Percentiles rank a stretch among this genome's conserved stretches.
Evolutionary conservation across 2,888 invertebrate genomes (phyloP).

Genomic region (Dusona sp.): DNA sequence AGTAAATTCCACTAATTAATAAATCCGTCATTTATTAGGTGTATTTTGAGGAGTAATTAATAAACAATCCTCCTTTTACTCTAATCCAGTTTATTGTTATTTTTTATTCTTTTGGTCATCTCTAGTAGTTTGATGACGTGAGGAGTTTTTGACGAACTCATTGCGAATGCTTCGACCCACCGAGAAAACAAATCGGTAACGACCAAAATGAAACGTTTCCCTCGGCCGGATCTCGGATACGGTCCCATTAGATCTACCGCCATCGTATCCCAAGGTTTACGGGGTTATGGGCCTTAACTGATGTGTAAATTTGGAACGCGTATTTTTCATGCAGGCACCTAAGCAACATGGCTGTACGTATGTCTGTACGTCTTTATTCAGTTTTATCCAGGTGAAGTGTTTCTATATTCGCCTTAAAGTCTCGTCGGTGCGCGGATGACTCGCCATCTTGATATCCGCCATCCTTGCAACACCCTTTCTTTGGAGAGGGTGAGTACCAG

Average conservation of each 20-base stretch:
- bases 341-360: background rate
- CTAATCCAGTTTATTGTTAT: too few species aligned
- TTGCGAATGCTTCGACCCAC: slow-evolving; percentile 7
- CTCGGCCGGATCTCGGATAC: background rate
- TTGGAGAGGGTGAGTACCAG: background rate
- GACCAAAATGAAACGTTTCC: background rate
- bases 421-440: background rate
- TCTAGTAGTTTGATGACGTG: background rate
- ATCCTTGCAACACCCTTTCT: background rate
- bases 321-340: background rate
- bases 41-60: too few species aligned
- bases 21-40: too few species aligned
- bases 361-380: background rate
- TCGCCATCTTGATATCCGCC: background rate
- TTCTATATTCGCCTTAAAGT: background rate
- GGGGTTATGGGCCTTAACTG: background rate
- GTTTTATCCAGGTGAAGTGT: background rate
- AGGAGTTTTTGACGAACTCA: slow-evolving; percentile 6
- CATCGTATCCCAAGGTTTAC: slow-evolving; percentile 1
- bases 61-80: too few species aligned
- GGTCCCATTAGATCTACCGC: slow-evolving; percentile 23
- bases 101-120: too few species aligned
- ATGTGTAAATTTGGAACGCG: too few species aligned
- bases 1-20: too few species aligned
- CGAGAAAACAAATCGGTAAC: slow-evolving; percentile 16